Evolutionary conservation across 2,113 vertebrate species (phyloP), one percentile per base, ranked within the genome.

Genomic region (Enhydra lutris): DNA sequence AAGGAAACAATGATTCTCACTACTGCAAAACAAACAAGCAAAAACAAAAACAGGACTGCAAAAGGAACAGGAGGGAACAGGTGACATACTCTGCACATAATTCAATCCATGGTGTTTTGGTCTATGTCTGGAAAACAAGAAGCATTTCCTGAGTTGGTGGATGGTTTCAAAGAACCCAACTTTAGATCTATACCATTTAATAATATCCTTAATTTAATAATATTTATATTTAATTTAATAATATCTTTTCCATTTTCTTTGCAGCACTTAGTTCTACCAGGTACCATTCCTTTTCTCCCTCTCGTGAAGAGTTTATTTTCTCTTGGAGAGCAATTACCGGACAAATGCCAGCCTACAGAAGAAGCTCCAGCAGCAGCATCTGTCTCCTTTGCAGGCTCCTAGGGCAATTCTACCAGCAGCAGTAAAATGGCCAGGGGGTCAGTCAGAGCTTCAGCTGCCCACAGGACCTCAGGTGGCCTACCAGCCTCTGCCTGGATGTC

Each of bases 261-360:
- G 15, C 47, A 94, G 24, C 8, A 45, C 36, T 89, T 71, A 29
- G 63, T 31, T 34, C 63, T 17, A 34, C 26, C 94, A 98, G 91
- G 96, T 89, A 1, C 93, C 90, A 90, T 97, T 98, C 97, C 97
- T 97, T 97, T 98, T 96, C 97, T 89, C 89, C 80, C 94, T 97
- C 97, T 97, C 2, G 42, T 97, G 93, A 93, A 97, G 94, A 97
- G 96, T 98, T 98, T 98, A 97, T 98, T 99, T 97, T 98, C 98
- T 98, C 98, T 98, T 96, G 76, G 98, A 99, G 98, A 98, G 98
- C 98, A 98, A 98, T 98, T 98, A 98, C 96, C 98, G 34, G 98
- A 98, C 98, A 98, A 98, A 98, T 97, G 98, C 98, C 98, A 98
- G 98, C 97, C 97, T 98, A 97, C 97, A 98, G 97, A 98, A 98